phyloP scores from a whole-genome alignment of 2,888 invertebrate genomes.

The Petrolisthes cinctipes region DNA sequence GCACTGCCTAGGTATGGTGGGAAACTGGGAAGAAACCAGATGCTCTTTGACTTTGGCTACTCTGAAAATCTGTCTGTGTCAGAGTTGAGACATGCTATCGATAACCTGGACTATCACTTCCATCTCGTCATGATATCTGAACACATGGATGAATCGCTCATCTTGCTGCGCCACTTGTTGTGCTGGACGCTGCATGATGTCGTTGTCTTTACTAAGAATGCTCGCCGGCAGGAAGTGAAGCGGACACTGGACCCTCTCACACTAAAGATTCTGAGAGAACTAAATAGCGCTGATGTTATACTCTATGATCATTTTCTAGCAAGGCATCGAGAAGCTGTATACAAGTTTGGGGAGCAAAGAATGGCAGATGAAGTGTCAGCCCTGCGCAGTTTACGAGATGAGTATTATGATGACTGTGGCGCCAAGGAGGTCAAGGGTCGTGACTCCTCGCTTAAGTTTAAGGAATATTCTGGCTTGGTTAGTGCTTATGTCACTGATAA shows the following conservation, averaged over 20 bases:
- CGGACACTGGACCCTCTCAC: slow-evolving; percentile 4
- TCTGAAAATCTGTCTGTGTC: slow-evolving; percentile 31
- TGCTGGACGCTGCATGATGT: slow-evolving; percentile 68
- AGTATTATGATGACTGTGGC: slow-evolving; percentile 54
- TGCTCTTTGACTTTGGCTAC: slow-evolving; percentile 60
- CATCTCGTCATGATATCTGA: slow-evolving; percentile 69
- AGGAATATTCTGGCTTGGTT: slow-evolving; percentile 57
- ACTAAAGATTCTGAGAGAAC: slow-evolving; percentile 31
- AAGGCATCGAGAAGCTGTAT: slow-evolving; percentile 38
- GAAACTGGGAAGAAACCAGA: slow-evolving; percentile 57
- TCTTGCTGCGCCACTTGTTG: slow-evolving; percentile 67
- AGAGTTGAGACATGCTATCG: slow-evolving; percentile 58
- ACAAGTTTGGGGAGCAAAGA: slow-evolving; percentile 37
- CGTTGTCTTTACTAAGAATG: slow-evolving; percentile 67
- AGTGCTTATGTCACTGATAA: slow-evolving; percentile 44
- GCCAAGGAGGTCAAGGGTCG: slow-evolving; percentile 42
- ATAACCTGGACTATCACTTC: slow-evolving; percentile 67
- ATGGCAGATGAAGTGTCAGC: slow-evolving; percentile 53
- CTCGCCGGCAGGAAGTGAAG: slow-evolving; percentile 62
- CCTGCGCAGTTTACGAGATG: slow-evolving; percentile 37
- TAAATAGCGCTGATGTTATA: slow-evolving; percentile 61
- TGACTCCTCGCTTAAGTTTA: slow-evolving; percentile 35
- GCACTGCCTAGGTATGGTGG: slow-evolving; percentile 19
- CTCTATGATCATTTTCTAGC: slow-evolving; percentile 63
- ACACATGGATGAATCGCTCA: slow-evolving; percentile 68